Percentiles rank a stretch among this genome's conserved stretches.
These are phyloP conservation scores for Seriola rivoliana DNA, from an alignment of 2,113 vertebrate species.

Conservation along the genomic window DNA sequence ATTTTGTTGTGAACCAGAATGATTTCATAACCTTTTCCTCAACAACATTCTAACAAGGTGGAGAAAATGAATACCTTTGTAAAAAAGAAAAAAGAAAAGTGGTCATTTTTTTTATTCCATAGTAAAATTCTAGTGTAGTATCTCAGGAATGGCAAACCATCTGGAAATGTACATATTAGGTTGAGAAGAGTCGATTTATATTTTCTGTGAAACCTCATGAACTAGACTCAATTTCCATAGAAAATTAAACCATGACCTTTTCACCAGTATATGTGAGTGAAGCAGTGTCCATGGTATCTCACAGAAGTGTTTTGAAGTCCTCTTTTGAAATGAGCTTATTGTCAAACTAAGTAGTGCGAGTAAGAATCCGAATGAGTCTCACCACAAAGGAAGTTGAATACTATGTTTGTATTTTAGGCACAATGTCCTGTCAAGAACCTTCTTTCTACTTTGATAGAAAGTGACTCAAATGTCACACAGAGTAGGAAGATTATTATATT, in stretches of 20 bases:
- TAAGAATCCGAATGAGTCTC: neutral
- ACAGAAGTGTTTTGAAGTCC: neutral
- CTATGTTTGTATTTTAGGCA: neutral
- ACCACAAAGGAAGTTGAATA: neutral
- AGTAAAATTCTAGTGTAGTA: slow-evolving; percentile 18
- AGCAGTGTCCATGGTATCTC: neutral
- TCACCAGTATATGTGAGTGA: neutral
- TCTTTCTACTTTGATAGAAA: neutral
- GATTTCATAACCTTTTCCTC: slow-evolving; percentile 54
- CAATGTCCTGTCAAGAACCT: neutral
- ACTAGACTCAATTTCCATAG: neutral
- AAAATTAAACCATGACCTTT: slow-evolving; percentile 13
- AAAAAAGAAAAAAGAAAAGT: slow-evolving; percentile 4
- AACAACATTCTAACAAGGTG: slow-evolving; percentile 37
- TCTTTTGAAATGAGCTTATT: slow-evolving; percentile 15
- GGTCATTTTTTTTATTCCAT: slow-evolving; percentile 15
- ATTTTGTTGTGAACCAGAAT: slow-evolving; percentile 51
- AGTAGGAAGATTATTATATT: neutral
- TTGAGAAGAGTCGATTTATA: slow-evolving; percentile 28
- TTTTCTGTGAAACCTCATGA: slow-evolving; percentile 29
- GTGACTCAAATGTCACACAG: neutral
- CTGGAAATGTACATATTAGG: slow-evolving; percentile 40
- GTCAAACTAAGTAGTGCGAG: neutral
- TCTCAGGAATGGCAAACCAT: slow-evolving; percentile 31
- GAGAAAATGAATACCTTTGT: slow-evolving; percentile 33